Percentiles rank a stretch among this genome's conserved stretches.
These are phyloP conservation scores for Piezodorus guildinii DNA, from an alignment of 1,140 invertebrate genomes.

Conservation along the genomic window DNA sequence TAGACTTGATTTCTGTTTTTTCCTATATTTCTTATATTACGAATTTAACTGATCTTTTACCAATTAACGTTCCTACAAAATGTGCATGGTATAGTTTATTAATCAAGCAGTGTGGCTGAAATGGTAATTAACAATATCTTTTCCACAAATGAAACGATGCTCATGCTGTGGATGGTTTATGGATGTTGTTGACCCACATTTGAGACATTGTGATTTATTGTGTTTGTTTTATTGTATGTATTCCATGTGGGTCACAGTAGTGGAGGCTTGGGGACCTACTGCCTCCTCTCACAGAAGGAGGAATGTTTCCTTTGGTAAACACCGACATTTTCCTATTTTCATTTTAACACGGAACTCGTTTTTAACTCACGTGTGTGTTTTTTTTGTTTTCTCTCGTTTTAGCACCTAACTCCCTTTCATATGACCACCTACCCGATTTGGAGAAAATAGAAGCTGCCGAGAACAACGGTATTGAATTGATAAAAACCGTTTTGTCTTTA, in stretches of 20 bases:
- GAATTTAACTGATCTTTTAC: too few species aligned
- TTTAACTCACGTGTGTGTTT: conserved; percentile 24
- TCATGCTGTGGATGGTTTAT: neutral
- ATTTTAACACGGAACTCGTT: conserved; percentile 15
- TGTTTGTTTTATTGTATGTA: conserved; percentile 4
- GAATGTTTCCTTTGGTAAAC: conserved; percentile 23
- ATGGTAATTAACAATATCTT: too few species aligned
- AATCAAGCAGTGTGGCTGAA: too few species aligned
- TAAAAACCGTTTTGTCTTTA: conserved; percentile 20
- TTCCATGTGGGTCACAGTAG: conserved; percentile 23
- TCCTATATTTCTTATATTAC: too few species aligned
- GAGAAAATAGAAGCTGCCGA: conserved; percentile 30
- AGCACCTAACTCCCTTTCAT: conserved; percentile 30
- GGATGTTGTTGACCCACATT: conserved; percentile 6
- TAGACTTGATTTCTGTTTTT: too few species aligned
- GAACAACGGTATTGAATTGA: conserved; percentile 28
- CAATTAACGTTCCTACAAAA: too few species aligned
- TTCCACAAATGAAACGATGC: neutral
- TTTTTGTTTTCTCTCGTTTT: conserved; percentile 27
- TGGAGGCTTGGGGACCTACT: conserved; percentile 6
- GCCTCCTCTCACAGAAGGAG: conserved; percentile 12
- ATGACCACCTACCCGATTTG: conserved; percentile 31
- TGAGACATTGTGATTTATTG: conserved; percentile 8
- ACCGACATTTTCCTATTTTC: conserved; percentile 14
- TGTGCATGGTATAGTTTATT: too few species aligned